phyloP scores from a whole-genome alignment of 2,888 invertebrate species.

The Synanthedon formicaeformis region DNA sequence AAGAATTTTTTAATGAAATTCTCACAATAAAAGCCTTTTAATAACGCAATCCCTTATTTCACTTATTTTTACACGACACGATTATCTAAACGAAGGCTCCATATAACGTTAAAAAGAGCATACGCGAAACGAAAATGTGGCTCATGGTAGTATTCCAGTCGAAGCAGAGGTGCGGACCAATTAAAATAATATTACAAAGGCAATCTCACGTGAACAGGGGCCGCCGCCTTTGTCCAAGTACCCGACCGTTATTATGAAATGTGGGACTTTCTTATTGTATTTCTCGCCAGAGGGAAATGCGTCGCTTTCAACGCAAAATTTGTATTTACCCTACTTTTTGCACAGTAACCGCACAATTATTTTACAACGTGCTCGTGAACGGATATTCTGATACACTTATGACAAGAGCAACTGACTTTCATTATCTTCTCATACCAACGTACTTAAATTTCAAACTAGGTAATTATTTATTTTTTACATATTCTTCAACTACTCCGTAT shows the following conservation, averaged over 20 bases:
- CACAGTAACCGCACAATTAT: too few relatives aligned
- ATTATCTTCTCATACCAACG: too few relatives aligned
- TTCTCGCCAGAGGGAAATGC: conserved; percentile 4
- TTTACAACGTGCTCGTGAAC: too few relatives aligned
- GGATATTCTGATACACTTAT: too few relatives aligned
- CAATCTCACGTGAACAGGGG: conserved; percentile 13
- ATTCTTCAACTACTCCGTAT: too few relatives aligned
- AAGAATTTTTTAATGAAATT: too few relatives aligned
- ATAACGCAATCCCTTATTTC: too few relatives aligned
- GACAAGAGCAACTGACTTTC: too few relatives aligned
- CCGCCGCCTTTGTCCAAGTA: conserved; percentile 8
- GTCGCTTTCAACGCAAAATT: background rate
- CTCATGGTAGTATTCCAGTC: conserved; percentile 1
- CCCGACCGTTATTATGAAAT: conserved; percentile 4
- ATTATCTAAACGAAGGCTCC: background rate
- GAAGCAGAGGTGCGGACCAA: conserved; percentile 6
- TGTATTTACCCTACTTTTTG: background rate
- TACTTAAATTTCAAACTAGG: too few relatives aligned
- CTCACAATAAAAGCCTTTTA: too few relatives aligned
- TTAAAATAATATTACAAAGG: conserved; percentile 22
- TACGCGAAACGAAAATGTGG: background rate
- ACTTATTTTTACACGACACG: too few relatives aligned
- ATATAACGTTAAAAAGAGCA: background rate
- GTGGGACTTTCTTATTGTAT: conserved; percentile 4
- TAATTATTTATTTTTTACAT: too few relatives aligned